These are phyloP conservation scores for Drosophila micromelanica DNA, from an alignment of 1,140 invertebrate species.

Conservation along the genomic window DNA sequence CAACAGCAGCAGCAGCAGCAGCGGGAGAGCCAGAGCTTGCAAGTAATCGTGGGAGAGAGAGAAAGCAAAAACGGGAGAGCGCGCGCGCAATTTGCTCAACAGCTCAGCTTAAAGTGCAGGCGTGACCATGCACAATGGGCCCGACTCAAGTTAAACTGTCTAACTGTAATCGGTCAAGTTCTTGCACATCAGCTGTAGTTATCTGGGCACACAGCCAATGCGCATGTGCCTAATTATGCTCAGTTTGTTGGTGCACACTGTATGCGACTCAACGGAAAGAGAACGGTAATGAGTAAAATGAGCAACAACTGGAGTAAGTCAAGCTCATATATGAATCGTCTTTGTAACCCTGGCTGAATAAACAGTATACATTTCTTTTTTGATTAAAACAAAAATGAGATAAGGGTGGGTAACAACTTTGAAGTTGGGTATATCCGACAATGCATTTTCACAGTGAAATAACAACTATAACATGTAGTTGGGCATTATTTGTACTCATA, in stretches of 20 bases:
- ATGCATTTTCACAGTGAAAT: too few species aligned
- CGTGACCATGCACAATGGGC: background rate
- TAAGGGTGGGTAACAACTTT: too few species aligned
- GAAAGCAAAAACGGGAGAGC: background rate
- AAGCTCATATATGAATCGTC: too few species aligned
- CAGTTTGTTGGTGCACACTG: background rate
- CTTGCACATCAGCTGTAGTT: background rate
- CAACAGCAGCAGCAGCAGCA: background rate
- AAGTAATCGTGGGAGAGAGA: background rate
- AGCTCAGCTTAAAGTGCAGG: background rate
- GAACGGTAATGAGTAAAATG: too few species aligned
- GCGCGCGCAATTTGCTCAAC: background rate
- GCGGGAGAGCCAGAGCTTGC: background rate
- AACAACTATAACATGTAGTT: too few species aligned
- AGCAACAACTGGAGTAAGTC: too few species aligned
- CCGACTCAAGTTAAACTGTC: constrained; percentile 3
- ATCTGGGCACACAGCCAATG: background rate
- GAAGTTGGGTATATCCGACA: too few species aligned
- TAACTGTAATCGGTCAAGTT: constrained; percentile 6
- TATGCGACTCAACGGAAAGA: too few species aligned
- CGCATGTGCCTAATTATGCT: background rate
- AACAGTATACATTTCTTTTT: too few species aligned
- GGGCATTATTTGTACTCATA: too few species aligned
- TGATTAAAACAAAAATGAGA: too few species aligned
- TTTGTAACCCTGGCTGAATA: too few species aligned